These are phyloP conservation scores for Hypotaenidia philippensis DNA, from an alignment of 2,797 vertebrate species.

Conservation along the genomic window DNA sequence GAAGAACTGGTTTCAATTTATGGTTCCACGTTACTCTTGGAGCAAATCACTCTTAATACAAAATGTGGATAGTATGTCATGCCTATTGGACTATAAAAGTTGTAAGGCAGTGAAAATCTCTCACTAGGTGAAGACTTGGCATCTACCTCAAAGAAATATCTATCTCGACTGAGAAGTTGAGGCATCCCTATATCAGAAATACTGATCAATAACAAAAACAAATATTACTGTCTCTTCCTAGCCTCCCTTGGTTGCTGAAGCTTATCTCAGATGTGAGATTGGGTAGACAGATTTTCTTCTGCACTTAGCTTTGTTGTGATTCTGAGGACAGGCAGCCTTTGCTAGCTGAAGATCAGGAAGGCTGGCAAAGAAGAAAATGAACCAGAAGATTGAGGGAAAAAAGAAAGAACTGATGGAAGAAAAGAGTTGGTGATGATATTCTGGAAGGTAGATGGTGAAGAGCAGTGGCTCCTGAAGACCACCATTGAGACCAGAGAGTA, in stretches of 20 bases:
- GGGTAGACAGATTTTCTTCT: background rate
- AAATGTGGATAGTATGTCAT: slow-evolving; percentile 35
- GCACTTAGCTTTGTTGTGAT: background rate
- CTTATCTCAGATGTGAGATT: background rate
- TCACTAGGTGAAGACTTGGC: background rate
- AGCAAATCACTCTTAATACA: slow-evolving; percentile 53
- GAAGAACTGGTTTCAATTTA: slow-evolving; percentile 32
- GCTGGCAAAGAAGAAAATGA: background rate
- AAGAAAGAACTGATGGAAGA: background rate
- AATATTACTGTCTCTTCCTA: background rate
- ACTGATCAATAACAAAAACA: slow-evolving; percentile 43
- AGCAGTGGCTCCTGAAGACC: background rate
- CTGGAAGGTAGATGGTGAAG: background rate
- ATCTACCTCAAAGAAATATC: slow-evolving; percentile 21
- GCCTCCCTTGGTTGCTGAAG: background rate
- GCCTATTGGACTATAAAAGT: slow-evolving; percentile 31
- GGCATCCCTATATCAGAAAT: slow-evolving; percentile 13
- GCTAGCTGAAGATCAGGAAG: background rate
- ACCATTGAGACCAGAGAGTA: background rate
- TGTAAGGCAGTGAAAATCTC: slow-evolving; percentile 26
- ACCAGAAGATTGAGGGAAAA: background rate
- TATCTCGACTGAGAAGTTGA: background rate
- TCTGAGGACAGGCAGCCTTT: background rate
- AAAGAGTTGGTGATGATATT: background rate
- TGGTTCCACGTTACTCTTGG: background rate